Evolutionary conservation across 35 echinoderm and acorn worm genomes (phyloP), one percentile per base, ranked within the genome.

Genomic region (Ophioderma brevispina): DNA sequence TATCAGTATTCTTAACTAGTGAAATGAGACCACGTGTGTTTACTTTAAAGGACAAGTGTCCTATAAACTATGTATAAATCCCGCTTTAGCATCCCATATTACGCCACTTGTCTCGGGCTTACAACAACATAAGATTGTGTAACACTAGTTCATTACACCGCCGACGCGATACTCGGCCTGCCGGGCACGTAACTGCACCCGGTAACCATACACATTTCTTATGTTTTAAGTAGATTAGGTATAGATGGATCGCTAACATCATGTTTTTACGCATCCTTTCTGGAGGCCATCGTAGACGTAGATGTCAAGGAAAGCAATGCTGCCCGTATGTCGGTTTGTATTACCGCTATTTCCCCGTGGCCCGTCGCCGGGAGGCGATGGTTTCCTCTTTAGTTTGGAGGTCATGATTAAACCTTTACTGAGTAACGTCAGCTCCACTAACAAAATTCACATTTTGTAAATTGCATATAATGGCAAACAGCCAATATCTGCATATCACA

Each of bases 151-250:
- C 23, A 70, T 70, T 70, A 70, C 59, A 70, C 17, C 59, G 15
- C 4, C 23, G 59, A 13, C 59, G 28, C 59, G 28, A 25, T 70
- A 46, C 41, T 4, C 4, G 17, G 17, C 6, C 59, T 30, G 10
- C 6, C 59, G n/a, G 59, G 59, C 59, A 70, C 59, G 59, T 70
- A 70, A 70, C 59, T 70, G n/a, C n/a, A 70, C 59, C 59, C 59
- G 10, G 59, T 70, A 70, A 70, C 59, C 28, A 70, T 70, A 70
- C 59, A 70, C 59, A 70, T 70, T 70, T 70, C 59, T 70, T 70
- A 18, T 70, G 59, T 70, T 70, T 30, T 70, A 70, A 70, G 59
- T 70, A 70, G 59, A 70, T 70, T 70, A 70, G 28, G 59, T 8
- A 70, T 30, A 70, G 15, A 6, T 30, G 59, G 59, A 70, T 70